Base-by-base conservation (phyloP, 2,888 invertebrate genomes). In the Antheraea assamensis region DNA sequence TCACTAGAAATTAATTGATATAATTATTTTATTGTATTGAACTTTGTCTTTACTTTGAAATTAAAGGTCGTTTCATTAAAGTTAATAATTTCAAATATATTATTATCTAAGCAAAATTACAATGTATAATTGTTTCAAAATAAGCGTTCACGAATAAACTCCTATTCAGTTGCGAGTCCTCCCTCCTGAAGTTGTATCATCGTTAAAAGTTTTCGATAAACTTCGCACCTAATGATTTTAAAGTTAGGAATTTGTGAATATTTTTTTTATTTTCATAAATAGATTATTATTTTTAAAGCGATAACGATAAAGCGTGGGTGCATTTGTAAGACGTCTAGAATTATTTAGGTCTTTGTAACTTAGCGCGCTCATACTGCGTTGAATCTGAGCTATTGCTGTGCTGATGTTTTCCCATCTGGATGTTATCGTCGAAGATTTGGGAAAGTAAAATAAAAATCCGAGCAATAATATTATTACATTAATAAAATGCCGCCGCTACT, bases 131-230 rank as follows among this genome's bases (percentile, higher is more conserved):
- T 35, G n/a, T 35, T 35, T 35, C 3, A 35, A 68, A 68, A n/a
- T n/a, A 31, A 31, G n/a, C 31, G 68, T 35, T 68, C 2, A n/a
- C 68, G 35, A n/a, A 68, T 68, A 68, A 68, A 35, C n/a, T 35
- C 21, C 13, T 13, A 35, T 68, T 31, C 19, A 66, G 21, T 66
- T 10, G 30, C 68, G 68, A n/a, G 21, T 8, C 10, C 68, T n/a
- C 21, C 8, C 10, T 35, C 10, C 4, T 35, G 24, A 68, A 35
- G n/a, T 68, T 68, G 35, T 68, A n/a, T 17, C 68, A 35, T 68
- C 35, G 35, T 68, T 68, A 68, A 68, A 68, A 68, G 35, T 68
- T 68, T 35, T 35, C 35, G 15, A 35, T 35, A 35, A 68, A n/a
- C 31, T 35, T 68, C 13, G 4, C 21, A 21, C 10, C 13, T n/a